Evolutionary conservation across 2,797 vertebrate genomes (phyloP).

Genomic region (Acrocephalus scirpaceus): DNA sequence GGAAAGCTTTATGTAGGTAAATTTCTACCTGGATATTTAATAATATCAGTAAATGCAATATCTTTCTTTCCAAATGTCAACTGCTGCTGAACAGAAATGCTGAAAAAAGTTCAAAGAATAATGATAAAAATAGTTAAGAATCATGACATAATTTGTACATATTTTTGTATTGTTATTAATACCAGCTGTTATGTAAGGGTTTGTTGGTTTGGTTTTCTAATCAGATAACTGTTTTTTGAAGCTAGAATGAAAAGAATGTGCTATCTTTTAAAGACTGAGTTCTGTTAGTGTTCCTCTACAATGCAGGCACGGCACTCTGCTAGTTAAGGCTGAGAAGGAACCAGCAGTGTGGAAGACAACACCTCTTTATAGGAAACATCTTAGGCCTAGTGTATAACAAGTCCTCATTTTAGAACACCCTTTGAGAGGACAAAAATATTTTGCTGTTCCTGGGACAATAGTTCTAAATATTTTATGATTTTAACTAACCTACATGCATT

Average conservation of each 20-base stretch:
- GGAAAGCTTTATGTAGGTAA: background rate
- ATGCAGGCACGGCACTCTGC: background rate
- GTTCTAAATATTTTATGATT: background rate
- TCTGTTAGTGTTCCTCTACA: background rate
- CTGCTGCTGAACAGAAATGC: background rate
- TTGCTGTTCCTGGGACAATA: background rate
- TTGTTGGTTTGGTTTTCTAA: background rate
- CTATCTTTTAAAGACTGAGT: background rate
- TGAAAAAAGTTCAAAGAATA: background rate
- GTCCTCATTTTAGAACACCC: background rate
- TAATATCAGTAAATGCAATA: background rate
- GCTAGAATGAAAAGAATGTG: background rate
- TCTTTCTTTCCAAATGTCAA: background rate
- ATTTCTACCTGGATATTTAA: background rate
- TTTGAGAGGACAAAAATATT: background rate
- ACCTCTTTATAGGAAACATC: background rate
- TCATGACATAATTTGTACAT: background rate
- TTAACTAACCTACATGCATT: background rate
- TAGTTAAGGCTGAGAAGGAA: background rate
- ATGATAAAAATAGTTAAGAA: background rate
- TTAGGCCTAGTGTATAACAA: background rate
- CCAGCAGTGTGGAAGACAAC: background rate
- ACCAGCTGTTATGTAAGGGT: rapidly evolving
- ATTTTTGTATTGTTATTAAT: background rate
- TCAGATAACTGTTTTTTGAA: background rate